Conservation (phyloP, 2,888 invertebrate genomes). For the Carpatolechia fugitivella region DNA sequence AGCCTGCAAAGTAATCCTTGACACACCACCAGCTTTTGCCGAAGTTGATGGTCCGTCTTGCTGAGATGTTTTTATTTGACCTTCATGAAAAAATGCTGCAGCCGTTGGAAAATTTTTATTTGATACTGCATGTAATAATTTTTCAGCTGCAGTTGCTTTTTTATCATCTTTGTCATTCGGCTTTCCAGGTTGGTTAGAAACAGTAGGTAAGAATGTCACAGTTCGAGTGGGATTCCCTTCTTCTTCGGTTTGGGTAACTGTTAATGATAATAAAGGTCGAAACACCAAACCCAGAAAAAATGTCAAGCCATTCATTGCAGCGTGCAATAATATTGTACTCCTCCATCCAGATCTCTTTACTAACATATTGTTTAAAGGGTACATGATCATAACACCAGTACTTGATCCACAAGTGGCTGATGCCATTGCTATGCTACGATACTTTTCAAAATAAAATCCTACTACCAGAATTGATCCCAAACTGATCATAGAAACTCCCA, state of each 20-base stretch:
- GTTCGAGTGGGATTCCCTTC: conserved; percentile 51
- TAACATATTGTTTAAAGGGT: conserved; percentile 51
- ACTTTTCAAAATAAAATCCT: conserved; percentile 68
- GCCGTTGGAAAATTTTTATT: conserved; percentile 42
- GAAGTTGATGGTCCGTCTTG: background rate
- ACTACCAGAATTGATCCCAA: conserved; percentile 57
- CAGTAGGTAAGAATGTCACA: conserved; percentile 61
- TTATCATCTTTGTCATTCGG: conserved; percentile 34
- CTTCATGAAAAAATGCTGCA: conserved; percentile 24
- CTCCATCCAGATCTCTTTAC: conserved; percentile 60
- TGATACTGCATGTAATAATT: conserved; percentile 40
- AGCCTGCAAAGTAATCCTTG: conserved; percentile 52
- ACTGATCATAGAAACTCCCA: conserved; percentile 58
- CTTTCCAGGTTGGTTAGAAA: conserved; percentile 28
- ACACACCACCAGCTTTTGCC: conserved; percentile 22
- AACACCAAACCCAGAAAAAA: conserved; percentile 60
- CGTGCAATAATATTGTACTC: conserved; percentile 51
- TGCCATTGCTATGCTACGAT: conserved; percentile 56
- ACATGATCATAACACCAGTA: conserved; percentile 58
- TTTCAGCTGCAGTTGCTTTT: conserved; percentile 42
- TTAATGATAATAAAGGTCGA: conserved; percentile 57
- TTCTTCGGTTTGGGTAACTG: conserved; percentile 50
- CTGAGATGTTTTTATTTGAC: background rate
- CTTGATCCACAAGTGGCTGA: conserved; percentile 58
- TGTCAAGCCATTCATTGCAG: conserved; percentile 52